Percentiles rank a stretch among this genome's conserved stretches.
Evolutionary conservation across 2,888 invertebrate species (phyloP).

Genomic region (Trichopoda pennipes): DNA sequence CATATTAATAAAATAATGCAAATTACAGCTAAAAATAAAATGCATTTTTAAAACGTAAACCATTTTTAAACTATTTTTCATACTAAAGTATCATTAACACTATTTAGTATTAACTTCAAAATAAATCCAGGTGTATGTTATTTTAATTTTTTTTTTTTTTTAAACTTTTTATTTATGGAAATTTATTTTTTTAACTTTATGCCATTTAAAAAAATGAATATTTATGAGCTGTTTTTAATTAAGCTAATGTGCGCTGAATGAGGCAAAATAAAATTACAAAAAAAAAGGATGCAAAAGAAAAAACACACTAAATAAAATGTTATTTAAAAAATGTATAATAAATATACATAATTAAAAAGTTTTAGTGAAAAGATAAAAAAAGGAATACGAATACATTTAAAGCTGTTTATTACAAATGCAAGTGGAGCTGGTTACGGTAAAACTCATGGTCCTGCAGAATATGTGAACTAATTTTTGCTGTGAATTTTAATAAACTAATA

Average conservation of each 20-base stretch:
- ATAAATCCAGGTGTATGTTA: constrained; percentile 36
- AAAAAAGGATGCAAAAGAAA: not conserved
- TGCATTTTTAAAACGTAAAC: not conserved
- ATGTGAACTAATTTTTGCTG: not conserved
- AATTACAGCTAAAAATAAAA: constrained; percentile 14
- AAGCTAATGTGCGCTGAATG: constrained; percentile 57
- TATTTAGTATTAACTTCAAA: constrained; percentile 26
- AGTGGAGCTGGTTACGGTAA: not conserved
- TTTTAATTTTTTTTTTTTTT: constrained; percentile 5
- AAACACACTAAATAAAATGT: constrained; percentile 5
- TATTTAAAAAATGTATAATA: constrained; percentile 33
- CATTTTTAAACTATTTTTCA: not conserved
- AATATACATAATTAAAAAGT: constrained; percentile 43
- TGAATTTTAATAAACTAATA: not conserved
- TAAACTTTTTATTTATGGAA: constrained; percentile 4
- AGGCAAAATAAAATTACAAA: not conserved
- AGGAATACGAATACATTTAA: constrained; percentile 1
- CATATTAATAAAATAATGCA: constrained; percentile 37
- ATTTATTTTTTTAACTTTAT: constrained; percentile 45
- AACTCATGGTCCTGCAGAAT: not conserved
- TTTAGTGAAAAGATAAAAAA: constrained; percentile 25
- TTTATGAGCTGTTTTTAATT: constrained; percentile 65
- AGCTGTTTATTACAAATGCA: not conserved
- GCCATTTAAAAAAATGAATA: constrained; percentile 50
- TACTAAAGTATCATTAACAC: constrained; percentile 53